A percentile compares a stretch with the other conserved stretches of the same genome.
phyloP scores from a whole-genome alignment of 2,888 invertebrate genomes.

The Tridacna crocea region DNA sequence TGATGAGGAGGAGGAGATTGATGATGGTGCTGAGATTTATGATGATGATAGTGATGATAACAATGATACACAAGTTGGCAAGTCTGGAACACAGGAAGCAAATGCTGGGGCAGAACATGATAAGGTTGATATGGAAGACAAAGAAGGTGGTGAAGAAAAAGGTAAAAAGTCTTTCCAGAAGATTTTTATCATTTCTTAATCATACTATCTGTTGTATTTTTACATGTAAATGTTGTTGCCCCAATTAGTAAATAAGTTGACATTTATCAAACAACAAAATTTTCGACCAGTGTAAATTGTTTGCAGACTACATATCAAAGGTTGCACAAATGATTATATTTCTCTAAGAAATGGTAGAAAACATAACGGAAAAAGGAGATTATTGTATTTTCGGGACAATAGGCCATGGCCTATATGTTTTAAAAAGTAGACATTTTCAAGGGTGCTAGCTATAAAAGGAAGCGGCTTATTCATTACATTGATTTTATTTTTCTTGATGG shows the following conservation, averaged over 20 bases:
- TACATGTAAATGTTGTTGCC: too few relatives aligned
- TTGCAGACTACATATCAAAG: not conserved
- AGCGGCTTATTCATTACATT: too few relatives aligned
- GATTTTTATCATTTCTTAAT: not conserved
- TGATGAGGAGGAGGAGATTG: too few relatives aligned
- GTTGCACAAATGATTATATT: not conserved
- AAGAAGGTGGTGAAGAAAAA: not conserved
- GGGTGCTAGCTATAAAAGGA: too few relatives aligned
- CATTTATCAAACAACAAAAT: not conserved
- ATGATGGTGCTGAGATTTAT: too few relatives aligned
- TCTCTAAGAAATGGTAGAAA: too few relatives aligned
- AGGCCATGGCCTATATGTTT: too few relatives aligned
- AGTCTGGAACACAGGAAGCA: not conserved
- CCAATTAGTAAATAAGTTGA: not conserved
- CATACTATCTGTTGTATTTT: too few relatives aligned
- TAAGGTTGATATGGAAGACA: not conserved
- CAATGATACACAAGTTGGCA: not conserved
- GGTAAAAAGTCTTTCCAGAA: not conserved
- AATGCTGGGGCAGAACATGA: not conserved
- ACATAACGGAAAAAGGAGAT: too few relatives aligned
- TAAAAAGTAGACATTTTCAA: too few relatives aligned
- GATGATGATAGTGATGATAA: constrained; percentile 5
- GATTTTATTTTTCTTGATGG: too few relatives aligned
- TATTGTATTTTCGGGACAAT: too few relatives aligned
- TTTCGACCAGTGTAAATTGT: constrained; percentile 27